Percentiles rank a stretch among this genome's conserved stretches.
Evolutionary conservation across 2,113 vertebrate species (phyloP).

Genomic region (Empidonax alnorum): DNA sequence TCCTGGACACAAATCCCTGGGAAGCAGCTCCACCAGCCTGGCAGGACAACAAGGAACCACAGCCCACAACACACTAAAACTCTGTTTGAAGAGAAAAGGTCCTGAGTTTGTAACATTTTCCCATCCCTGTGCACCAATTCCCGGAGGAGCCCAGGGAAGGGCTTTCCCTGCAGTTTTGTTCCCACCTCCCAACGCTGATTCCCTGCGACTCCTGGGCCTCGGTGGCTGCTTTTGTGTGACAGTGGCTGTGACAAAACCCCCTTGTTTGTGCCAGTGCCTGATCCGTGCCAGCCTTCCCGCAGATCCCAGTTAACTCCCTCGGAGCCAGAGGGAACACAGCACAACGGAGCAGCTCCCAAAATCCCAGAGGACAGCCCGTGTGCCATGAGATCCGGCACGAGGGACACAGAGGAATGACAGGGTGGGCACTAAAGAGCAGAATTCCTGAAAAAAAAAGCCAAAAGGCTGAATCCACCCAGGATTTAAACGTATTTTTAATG

Average conservation of each 20-base stretch:
- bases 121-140: not conserved
- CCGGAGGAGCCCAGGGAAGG: accelerated
- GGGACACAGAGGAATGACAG: not conserved
- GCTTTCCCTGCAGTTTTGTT: not conserved
- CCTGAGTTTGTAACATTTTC: not conserved
- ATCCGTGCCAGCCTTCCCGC: not conserved
- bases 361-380: not conserved
- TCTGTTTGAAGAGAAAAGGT: not conserved
- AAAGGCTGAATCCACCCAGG: not conserved
- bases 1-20: not conserved
- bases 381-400: not conserved
- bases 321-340: accelerated
- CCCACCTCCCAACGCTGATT: not conserved
- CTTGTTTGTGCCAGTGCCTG: not conserved
- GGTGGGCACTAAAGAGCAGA: accelerated
- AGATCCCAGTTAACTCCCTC: not conserved
- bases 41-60: accelerated
- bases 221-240: not conserved
- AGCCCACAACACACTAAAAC: not conserved
- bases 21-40: accelerated
- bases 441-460: not conserved
- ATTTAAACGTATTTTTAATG: not conserved
- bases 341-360: not conserved
- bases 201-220: not conserved
- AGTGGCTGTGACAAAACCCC: not conserved